Conservation (phyloP, 2,113 vertebrate genomes). For the Malaclemys terrapin region DNA sequence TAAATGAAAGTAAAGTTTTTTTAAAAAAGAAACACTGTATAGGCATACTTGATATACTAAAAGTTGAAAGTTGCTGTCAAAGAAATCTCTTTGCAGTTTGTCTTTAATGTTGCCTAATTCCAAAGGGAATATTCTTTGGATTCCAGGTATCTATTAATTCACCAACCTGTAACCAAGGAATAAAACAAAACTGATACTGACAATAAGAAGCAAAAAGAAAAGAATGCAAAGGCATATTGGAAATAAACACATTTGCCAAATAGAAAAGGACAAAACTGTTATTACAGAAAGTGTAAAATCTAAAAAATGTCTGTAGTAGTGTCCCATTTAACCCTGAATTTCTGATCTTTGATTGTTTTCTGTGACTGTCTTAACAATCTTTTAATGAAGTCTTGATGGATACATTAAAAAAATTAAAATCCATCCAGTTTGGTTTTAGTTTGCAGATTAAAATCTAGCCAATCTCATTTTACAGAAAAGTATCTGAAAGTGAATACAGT, state of each 20-base stretch:
- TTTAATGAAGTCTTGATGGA: constrained; percentile 2
- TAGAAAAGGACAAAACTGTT: background rate
- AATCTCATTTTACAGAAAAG: constrained; percentile 28
- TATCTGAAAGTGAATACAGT: constrained; percentile 32
- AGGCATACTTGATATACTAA: constrained; percentile 1
- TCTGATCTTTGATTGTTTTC: background rate
- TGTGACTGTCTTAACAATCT: background rate
- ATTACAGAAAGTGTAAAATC: background rate
- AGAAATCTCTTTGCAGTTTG: constrained; percentile 33
- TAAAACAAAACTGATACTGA: constrained; percentile 16
- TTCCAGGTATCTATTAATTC: constrained; percentile 53
- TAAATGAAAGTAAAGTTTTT: constrained; percentile 6
- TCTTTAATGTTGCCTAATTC: constrained; percentile 40
- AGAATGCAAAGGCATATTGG: background rate
- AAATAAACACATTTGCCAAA: constrained; percentile 23
- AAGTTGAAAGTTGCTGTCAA: constrained; percentile 32
- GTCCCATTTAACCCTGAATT: background rate
- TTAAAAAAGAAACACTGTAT: background rate
- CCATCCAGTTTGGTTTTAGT: constrained; percentile 29
- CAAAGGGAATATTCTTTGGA: constrained; percentile 41
- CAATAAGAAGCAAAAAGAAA: constrained; percentile 26
- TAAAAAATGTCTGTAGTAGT: background rate
- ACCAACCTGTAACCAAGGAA: constrained; percentile 38
- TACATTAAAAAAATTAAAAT: background rate
- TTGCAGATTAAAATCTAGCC: constrained; percentile 7